phyloP scores from a whole-genome alignment of 1,140 invertebrate genomes.

The Anastatus disparis region DNA sequence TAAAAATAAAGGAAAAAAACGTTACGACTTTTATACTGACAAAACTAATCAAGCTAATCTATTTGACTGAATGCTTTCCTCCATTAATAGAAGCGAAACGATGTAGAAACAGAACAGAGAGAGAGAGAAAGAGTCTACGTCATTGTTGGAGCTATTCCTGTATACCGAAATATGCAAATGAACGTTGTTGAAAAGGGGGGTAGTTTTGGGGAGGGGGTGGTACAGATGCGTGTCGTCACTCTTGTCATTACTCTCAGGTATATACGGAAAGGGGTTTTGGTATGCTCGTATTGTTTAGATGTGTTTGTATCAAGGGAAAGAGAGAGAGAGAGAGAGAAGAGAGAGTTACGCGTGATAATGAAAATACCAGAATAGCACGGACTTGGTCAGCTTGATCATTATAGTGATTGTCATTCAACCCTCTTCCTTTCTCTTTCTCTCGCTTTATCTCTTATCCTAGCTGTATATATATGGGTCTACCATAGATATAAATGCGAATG shows the following conservation, averaged over 20 bases:
- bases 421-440: not conserved
- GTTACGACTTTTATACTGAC: conserved; percentile 20
- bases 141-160: conserved; percentile 7
- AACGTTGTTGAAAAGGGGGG: not conserved
- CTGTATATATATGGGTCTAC: no score
- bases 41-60: conserved; percentile 43
- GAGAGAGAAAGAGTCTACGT: not conserved
- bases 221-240: conserved; percentile 33
- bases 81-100: conserved; percentile 19
- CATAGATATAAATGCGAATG: not conserved
- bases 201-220: no score
- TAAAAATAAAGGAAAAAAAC: no score
- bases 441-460: no score
- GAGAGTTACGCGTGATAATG: conserved; percentile 27
- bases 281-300: conserved; percentile 23
- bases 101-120: not conserved
- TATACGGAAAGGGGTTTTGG: not conserved
- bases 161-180: conserved; percentile 41
- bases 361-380: conserved; percentile 36
- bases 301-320: no score
- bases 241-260: conserved; percentile 29
- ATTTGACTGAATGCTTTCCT: not conserved
- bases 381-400: conserved; percentile 27
- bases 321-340: no score
- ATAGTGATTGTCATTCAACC: conserved; percentile 29